phyloP scores from a whole-genome alignment of 35 echinoderm and acorn worm genomes.

The Apostichopus californicus region DNA sequence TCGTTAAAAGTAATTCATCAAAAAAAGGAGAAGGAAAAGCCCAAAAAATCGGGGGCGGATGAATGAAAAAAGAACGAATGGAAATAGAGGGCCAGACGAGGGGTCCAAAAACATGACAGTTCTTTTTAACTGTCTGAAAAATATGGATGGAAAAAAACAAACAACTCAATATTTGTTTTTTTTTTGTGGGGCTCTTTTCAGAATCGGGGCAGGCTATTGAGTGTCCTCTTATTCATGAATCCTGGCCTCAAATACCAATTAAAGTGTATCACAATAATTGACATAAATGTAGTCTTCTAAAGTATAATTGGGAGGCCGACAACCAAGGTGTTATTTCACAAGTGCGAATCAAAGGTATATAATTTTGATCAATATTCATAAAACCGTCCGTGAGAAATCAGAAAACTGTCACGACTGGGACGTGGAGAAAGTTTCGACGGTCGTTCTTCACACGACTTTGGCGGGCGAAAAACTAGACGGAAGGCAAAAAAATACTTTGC shows the following conservation, averaged over 20 bases:
- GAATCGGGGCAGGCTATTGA: conserved; percentile 2
- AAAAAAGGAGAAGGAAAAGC: not conserved
- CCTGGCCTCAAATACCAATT: conserved; percentile 57
- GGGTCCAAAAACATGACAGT: conserved; percentile 27
- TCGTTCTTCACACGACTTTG: conserved; percentile 17
- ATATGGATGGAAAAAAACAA: not conserved
- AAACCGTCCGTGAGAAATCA: conserved; percentile 36
- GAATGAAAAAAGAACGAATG: conserved; percentile 31
- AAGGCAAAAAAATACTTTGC: not conserved
- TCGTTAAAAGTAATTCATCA: conserved; percentile 46
- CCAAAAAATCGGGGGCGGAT: conserved; percentile 19
- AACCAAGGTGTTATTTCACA: not conserved
- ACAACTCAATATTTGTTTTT: not conserved
- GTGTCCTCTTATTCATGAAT: not conserved
- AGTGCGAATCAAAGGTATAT: conserved; percentile 32
- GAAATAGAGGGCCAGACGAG: conserved; percentile 15
- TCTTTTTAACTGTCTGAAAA: not conserved
- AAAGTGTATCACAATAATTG: conserved; percentile 57
- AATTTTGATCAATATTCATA: conserved; percentile 62
- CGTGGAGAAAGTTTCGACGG: conserved; percentile 9
- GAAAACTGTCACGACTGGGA: conserved; percentile 11
- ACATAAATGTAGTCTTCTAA: conserved; percentile 50
- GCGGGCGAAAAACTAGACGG: not conserved
- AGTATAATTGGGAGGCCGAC: conserved; percentile 49
- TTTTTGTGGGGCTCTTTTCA: not conserved